These are phyloP conservation scores for Mobula hypostoma DNA, from an alignment of 2,113 vertebrate species.

Conservation along the genomic window DNA sequence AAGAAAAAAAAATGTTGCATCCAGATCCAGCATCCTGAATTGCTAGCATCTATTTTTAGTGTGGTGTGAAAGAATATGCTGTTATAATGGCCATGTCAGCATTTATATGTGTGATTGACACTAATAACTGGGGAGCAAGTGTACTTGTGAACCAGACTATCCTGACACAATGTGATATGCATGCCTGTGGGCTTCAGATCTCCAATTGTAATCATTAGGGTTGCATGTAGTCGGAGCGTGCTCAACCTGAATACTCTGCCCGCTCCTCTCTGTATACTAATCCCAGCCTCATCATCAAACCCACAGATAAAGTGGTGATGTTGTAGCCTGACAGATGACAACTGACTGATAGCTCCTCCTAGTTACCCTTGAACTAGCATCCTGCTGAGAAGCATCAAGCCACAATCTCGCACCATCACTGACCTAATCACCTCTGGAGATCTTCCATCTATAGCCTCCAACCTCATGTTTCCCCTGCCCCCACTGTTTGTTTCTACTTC, in stretches of 20 bases:
- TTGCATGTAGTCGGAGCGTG: background rate
- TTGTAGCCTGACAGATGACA: no score
- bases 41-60: background rate
- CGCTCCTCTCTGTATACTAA: no score
- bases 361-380: no score
- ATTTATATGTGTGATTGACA: slow-evolving; percentile 14
- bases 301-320: no score
- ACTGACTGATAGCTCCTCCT: no score
- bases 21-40: background rate
- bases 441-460: no score
- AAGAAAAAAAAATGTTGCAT: background rate
- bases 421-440: no score
- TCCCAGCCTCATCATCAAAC: no score
- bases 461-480: no score
- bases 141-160: background rate
- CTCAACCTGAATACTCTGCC: background rate
- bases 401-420: no score
- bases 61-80: background rate
- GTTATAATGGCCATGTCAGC: background rate
- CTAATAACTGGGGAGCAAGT: background rate
- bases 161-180: slow-evolving; percentile 3
- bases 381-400: no score
- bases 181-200: background rate
- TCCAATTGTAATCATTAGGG: background rate
- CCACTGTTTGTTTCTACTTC: no score